These are phyloP conservation scores for Neoscelio sp. DNA, from an alignment of 2,888 invertebrate genomes.

Conservation along the genomic window DNA sequence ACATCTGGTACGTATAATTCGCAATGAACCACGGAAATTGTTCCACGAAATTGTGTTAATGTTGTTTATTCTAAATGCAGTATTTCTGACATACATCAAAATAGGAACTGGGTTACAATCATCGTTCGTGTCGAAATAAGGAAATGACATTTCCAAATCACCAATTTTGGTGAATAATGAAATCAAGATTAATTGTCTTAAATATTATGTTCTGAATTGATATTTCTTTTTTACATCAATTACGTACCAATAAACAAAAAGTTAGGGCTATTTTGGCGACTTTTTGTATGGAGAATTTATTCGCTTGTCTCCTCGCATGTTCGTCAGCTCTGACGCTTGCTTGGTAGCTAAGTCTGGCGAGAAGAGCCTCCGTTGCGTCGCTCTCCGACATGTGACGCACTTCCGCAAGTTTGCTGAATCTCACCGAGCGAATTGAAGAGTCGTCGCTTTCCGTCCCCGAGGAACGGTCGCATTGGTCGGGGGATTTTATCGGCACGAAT, in stretches of 20 bases:
- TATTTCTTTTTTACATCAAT: not conserved
- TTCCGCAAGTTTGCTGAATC: constrained; percentile 96
- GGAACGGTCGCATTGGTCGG: constrained; percentile 87
- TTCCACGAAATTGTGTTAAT: not conserved
- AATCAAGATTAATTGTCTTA: not conserved
- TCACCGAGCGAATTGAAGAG: constrained; percentile 92
- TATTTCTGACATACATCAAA: no score
- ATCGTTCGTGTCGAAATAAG: no score
- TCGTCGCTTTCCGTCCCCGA: constrained; percentile 94
- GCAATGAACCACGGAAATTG: constrained; percentile 94
- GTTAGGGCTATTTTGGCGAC: constrained; percentile 93
- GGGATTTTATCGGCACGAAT: constrained; percentile 94
- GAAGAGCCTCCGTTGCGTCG: constrained; percentile 95
- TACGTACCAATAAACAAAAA: constrained; percentile 92
- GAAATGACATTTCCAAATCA: no score
- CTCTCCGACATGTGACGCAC: constrained; percentile 94
- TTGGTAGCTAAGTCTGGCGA: constrained; percentile 97
- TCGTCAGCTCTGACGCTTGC: constrained; percentile 94
- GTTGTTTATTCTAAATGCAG: not conserved
- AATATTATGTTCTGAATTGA: no score
- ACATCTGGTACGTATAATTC: constrained; percentile 96
- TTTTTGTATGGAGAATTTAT: constrained; percentile 89
- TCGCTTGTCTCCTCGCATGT: constrained; percentile 89
- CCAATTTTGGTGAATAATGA: no score
- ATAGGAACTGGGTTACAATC: no score